Conservation (phyloP, 2,113 vertebrate species). For the Geococcyx californianus region DNA sequence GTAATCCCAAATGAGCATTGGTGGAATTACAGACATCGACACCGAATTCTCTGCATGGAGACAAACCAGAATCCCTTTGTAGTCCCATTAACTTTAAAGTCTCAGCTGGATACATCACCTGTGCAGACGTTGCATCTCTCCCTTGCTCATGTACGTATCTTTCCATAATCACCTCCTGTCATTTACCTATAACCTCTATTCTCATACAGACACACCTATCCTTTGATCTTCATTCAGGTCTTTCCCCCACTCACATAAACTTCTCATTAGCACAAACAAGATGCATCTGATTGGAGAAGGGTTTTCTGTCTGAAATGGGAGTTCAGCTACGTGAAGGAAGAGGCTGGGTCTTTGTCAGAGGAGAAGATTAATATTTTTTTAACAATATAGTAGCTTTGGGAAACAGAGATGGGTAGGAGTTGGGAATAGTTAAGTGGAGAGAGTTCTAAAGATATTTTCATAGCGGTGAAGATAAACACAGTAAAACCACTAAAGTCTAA, state of each 20-base stretch:
- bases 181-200: conserved; percentile 62
- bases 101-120: conserved; percentile 11
- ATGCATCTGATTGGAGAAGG: not conserved
- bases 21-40: not conserved
- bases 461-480: conserved; percentile 60
- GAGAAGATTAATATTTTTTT: conserved; percentile 28
- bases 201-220: conserved; percentile 54
- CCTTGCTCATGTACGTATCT: not conserved
- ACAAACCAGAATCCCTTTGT: not conserved
- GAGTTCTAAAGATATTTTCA: conserved; percentile 55
- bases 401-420: conserved; percentile 16
- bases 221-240: conserved; percentile 60
- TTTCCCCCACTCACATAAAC: conserved; percentile 26
- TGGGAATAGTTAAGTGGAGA: conserved; percentile 25
- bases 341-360: not conserved
- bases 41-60: not conserved
- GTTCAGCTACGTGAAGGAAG: not conserved
- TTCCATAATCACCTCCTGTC: conserved; percentile 45
- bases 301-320: not conserved
- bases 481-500: conserved; percentile 65
- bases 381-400: conserved; percentile 14
- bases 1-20: not conserved
- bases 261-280: conserved; percentile 21
- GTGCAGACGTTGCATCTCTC: not conserved
- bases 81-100: not conserved